Percentiles rank a stretch among this genome's conserved stretches.
Conservation (phyloP, 2,797 vertebrate genomes). For the Enteromius viviparus region DNA sequence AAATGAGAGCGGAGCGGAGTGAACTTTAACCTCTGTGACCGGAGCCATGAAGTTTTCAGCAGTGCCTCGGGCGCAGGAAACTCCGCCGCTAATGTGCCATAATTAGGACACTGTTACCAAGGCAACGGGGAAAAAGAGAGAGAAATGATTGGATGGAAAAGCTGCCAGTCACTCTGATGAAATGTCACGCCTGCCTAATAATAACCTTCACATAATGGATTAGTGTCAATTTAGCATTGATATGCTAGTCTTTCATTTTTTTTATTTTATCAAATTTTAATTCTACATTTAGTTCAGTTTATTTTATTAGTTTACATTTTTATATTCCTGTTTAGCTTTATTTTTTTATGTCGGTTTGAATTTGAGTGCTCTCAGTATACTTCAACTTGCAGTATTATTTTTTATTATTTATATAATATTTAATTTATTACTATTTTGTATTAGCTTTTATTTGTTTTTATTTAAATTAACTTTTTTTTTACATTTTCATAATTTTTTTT, state of each 20-base stretch:
- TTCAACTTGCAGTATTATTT: not conserved
- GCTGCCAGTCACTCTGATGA: slow-evolving; percentile 12
- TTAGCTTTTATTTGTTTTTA: not conserved
- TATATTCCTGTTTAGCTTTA: not conserved
- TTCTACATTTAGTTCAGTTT: not conserved
- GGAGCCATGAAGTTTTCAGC: slow-evolving; percentile 61
- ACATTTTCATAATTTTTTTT: not conserved
- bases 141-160: slow-evolving; percentile 15
- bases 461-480: not conserved
- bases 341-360: not conserved
- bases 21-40: slow-evolving; percentile 70
- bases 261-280: not conserved
- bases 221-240: not conserved
- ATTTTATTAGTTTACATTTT: not conserved
- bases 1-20: slow-evolving; percentile 67
- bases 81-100: slow-evolving; percentile 32
- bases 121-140: slow-evolving; percentile 25
- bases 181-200: not conserved
- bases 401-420: not conserved
- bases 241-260: not conserved
- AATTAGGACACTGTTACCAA: slow-evolving; percentile 49
- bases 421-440: not conserved
- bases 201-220: not conserved
- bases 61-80: slow-evolving; percentile 53
- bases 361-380: not conserved